Evolutionary conservation across 2,888 invertebrate species (phyloP).

Genomic region (Lymantria dispar): DNA sequence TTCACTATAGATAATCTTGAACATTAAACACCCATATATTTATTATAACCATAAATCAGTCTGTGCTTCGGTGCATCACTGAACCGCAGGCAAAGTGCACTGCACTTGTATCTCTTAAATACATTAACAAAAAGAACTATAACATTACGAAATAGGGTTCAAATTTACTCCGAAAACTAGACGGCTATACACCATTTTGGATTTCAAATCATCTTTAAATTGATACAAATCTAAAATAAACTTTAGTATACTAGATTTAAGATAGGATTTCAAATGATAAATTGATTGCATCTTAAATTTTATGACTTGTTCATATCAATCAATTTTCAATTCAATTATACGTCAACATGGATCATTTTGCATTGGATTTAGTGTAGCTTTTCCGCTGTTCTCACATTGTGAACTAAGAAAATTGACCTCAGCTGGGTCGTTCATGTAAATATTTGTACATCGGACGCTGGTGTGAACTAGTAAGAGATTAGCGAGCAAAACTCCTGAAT

Average conservation of each 20-base stretch:
- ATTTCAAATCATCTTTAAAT: conserved; percentile 22
- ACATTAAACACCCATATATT: conserved; percentile 78
- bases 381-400: conserved; percentile 40
- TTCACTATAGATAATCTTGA: conserved; percentile 67
- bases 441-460: conserved; percentile 70
- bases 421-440: conserved; percentile 72
- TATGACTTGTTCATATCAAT: conserved; percentile 34
- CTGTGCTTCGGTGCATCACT: conserved; percentile 71
- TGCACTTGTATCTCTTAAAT: conserved; percentile 55
- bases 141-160: conserved; percentile 4
- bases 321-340: conserved; percentile 28
- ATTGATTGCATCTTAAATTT: conserved; percentile 44
- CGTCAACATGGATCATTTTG: conserved; percentile 21
- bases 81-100: conserved; percentile 65
- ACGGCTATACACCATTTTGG: conserved; percentile 31
- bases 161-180: conserved; percentile 10
- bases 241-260: conserved; percentile 49
- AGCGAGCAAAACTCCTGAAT: conserved; percentile 54
- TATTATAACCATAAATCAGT: conserved; percentile 79
- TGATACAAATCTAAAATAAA: conserved; percentile 47
- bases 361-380: conserved; percentile 5
- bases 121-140: conserved; percentile 24
- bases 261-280: conserved; percentile 47
- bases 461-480: conserved; percentile 68
- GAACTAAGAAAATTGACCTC: conserved; percentile 71